Evolutionary conservation across 2,888 invertebrate genomes (phyloP).

Genomic region (Linnaemya vulpina): DNA sequence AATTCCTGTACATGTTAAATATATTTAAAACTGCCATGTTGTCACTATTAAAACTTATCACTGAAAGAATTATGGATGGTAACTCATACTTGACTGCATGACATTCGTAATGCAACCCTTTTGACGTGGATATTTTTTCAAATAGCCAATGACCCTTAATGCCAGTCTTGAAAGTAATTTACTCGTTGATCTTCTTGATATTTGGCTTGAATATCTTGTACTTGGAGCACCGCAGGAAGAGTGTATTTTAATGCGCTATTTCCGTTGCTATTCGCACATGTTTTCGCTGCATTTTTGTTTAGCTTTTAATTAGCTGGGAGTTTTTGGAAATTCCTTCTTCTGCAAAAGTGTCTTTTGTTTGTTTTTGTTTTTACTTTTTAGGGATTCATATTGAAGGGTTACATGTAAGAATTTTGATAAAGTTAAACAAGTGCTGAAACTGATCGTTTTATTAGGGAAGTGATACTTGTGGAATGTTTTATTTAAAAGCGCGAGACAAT

Average conservation of each 20-base stretch:
- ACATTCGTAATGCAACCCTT: conserved; percentile 13
- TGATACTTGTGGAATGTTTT: conserved; percentile 40
- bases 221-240: too few species aligned
- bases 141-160: conserved; percentile 65
- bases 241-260: conserved; percentile 61
- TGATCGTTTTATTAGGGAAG: conserved; percentile 36
- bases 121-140: neutral
- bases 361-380: conserved; percentile 6
- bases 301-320: conserved; percentile 20
- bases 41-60: conserved; percentile 62
- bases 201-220: neutral
- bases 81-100: conserved; percentile 35
- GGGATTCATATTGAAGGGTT: conserved; percentile 27
- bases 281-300: conserved; percentile 34
- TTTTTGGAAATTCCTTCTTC: conserved; percentile 28
- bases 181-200: conserved; percentile 10
- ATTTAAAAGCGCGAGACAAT: conserved; percentile 23
- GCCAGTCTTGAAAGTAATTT: conserved; percentile 38
- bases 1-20: conserved; percentile 62
- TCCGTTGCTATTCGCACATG: conserved; percentile 65
- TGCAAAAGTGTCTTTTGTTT: too few species aligned
- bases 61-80: conserved; percentile 51
- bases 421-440: conserved; percentile 49
- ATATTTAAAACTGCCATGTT: conserved; percentile 61
- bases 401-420: neutral